A percentile compares a stretch with the other conserved stretches of the same genome.
Conservation (phyloP, 2,797 vertebrate species). For the Sardinella longiceps region DNA sequence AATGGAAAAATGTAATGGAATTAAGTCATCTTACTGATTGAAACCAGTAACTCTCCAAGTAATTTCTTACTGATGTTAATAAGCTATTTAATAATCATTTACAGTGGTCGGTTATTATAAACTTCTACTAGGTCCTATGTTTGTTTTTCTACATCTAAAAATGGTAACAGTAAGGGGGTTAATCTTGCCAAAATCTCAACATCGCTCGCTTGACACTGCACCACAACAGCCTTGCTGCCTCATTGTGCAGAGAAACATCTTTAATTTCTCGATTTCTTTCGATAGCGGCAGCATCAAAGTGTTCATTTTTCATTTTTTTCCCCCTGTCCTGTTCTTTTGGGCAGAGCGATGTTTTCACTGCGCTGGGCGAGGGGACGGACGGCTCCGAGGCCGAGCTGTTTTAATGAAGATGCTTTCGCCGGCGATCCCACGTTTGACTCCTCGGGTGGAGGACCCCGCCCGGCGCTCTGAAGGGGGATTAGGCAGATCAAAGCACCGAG, state of each 20-base stretch:
- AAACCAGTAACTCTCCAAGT: too few species aligned
- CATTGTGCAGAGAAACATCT: background rate
- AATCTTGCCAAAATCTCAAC: background rate
- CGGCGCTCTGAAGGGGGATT: background rate
- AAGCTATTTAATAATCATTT: too few species aligned
- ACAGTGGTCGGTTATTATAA: too few species aligned
- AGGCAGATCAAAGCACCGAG: background rate
- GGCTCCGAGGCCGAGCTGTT: background rate
- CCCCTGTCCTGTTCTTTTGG: background rate
- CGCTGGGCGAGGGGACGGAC: background rate
- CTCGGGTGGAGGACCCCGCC: background rate
- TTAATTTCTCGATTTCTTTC: background rate
- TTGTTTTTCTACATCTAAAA: background rate
- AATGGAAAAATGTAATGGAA: too few species aligned
- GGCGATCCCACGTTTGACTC: background rate
- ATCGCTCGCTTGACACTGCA: background rate
- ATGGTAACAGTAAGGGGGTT: background rate
- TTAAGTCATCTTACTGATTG: too few species aligned
- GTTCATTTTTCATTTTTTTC: background rate
- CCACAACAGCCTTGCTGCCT: background rate
- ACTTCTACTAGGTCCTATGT: too few species aligned
- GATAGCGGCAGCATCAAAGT: background rate
- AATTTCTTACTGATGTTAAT: too few species aligned
- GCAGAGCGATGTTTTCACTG: background rate
- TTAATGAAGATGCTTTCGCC: slow-evolving; percentile 11